Conservation (phyloP, 2,888 invertebrate genomes). For the Halictus quadricinctus region DNA sequence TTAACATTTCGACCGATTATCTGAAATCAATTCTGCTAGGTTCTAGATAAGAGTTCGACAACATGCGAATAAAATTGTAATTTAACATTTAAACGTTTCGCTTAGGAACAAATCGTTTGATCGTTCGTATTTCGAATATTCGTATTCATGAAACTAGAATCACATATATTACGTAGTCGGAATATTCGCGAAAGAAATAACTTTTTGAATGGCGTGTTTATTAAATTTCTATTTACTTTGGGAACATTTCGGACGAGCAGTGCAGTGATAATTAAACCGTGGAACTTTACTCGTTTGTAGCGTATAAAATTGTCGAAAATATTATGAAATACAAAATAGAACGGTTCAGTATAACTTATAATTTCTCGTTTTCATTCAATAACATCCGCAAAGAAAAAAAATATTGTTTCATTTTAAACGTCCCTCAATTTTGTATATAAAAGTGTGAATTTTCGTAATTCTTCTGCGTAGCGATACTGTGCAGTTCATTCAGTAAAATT, state of each 20-base stretch:
- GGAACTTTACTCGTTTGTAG: neutral
- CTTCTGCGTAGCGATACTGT: neutral
- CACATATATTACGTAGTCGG: neutral
- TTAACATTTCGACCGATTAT: neutral
- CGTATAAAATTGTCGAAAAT: neutral
- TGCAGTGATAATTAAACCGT: neutral
- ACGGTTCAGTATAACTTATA: neutral
- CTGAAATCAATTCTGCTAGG: neutral
- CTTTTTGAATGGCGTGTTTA: neutral
- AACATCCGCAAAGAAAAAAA: neutral
- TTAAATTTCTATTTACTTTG: neutral
- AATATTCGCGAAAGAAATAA: neutral
- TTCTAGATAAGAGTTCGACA: neutral
- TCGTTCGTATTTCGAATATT: neutral
- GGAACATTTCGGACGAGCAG: neutral
- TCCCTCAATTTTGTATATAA: neutral
- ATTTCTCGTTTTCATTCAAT: neutral
- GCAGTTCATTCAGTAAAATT: neutral
- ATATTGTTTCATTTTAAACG: neutral
- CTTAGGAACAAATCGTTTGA: neutral
- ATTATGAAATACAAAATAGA: neutral
- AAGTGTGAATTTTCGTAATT: neutral
- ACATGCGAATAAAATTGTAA: neutral
- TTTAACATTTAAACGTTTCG: neutral
- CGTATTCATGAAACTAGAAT: neutral